Conservation (phyloP, 2,888 invertebrate species). For the Augochlorella aurata region DNA sequence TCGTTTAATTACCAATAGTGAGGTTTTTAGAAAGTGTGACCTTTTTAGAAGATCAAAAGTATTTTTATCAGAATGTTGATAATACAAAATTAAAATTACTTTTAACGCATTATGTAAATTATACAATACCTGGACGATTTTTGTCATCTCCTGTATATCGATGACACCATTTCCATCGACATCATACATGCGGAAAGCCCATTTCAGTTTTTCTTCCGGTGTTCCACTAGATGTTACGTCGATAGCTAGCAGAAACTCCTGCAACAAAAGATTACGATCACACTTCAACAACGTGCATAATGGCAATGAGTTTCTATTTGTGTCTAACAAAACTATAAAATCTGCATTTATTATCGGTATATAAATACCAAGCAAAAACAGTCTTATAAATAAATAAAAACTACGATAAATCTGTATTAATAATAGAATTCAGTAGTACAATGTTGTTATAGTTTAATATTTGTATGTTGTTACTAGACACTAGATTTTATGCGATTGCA, state of each 20-base stretch:
- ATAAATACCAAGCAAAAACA: neutral
- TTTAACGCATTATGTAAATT: neutral
- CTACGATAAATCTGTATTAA: too few relatives aligned
- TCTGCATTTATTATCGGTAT: neutral
- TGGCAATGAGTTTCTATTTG: neutral
- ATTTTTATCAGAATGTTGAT: too few relatives aligned
- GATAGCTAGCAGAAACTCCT: constrained; percentile 98
- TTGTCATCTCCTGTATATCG: constrained; percentile 99
- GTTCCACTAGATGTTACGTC: constrained; percentile 98
- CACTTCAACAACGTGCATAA: neutral
- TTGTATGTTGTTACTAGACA: too few relatives aligned
- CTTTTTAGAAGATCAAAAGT: too few relatives aligned
- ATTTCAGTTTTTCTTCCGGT: constrained; percentile 98
- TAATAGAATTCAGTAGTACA: too few relatives aligned
- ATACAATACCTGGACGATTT: constrained; percentile 95
- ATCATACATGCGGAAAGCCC: constrained; percentile 99
- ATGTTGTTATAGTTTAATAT: too few relatives aligned
- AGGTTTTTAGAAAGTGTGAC: too few relatives aligned
- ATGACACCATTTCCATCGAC: constrained; percentile 99
- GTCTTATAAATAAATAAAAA: too few relatives aligned
- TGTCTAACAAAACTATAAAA: neutral
- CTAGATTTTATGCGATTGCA: too few relatives aligned
- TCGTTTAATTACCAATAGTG: too few relatives aligned
- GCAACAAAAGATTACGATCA: constrained; percentile 81
- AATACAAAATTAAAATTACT: neutral